Base-by-base conservation (phyloP, 2,113 vertebrate genomes). In the Ceyx cyanopectus region DNA sequence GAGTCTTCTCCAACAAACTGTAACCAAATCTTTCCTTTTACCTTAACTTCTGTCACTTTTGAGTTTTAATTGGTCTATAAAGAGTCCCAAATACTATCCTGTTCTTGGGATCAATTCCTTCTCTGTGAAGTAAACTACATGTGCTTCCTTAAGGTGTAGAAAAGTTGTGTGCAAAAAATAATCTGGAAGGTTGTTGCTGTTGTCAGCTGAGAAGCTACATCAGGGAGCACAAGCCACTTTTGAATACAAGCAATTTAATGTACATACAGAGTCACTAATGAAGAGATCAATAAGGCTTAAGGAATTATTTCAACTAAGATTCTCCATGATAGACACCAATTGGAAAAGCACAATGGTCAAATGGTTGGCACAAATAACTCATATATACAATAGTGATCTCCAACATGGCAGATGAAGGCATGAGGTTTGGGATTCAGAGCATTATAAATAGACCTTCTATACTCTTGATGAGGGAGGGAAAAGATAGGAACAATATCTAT, bases 21-120 rank as follows among this genome's bases (percentile, higher is more conserved):
- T 54, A 63, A 67, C 6, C 7, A 51, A 46, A 24, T 37, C 21
- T 45, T 80, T 58, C 4, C 24, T 87, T 21, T 68, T 22, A 30
- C 68, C 22, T 89, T 40, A 74, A 29, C 4, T 56, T 94, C 78
- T 78, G 20, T 91, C 19, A 87, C 61, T 81, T 81, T 9, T 76
- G 76, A 93, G 40, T 45, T 78, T 95, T 95, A 95, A 92, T 90
- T 63, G 72, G 19, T 57, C 53, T 45, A 77, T 66, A 91, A 93
- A 85, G 6, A 57, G 20, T 56, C 45, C 50, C 46, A 96, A 93
- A 95, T 92, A 8, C 23, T 40, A 53, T 61, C 63, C n/a, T 84
- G 85, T 24, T 58, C 43, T 85, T 27, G 2, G 32, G 90, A 94
- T 96, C 41, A 88, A 60, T 85, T 79, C 16, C 81, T 96, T 94